Percentiles rank a stretch among this genome's conserved stretches.
phyloP scores from a whole-genome alignment of 2,113 vertebrate species.

The Eulemur macaco region DNA sequence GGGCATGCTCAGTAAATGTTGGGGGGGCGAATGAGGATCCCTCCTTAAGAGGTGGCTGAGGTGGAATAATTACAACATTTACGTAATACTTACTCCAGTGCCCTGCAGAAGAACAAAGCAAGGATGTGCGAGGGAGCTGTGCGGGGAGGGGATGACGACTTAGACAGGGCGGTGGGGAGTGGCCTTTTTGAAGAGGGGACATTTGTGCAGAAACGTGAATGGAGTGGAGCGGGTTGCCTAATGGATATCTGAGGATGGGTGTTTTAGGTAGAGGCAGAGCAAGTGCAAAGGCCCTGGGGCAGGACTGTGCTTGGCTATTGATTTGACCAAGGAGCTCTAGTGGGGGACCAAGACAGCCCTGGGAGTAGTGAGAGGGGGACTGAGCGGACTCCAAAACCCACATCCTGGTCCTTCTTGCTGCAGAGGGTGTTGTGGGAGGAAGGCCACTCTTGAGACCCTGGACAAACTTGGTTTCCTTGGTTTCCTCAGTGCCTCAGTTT shows the following conservation, averaged over 20 bases:
- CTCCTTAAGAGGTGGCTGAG: background rate
- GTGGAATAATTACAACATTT: too few relatives aligned
- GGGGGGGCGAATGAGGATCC: background rate
- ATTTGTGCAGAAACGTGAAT: background rate
- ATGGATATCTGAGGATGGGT: background rate
- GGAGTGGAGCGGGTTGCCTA: background rate
- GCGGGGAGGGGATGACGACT: background rate
- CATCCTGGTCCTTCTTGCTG: background rate
- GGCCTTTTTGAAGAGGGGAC: background rate
- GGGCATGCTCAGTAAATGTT: background rate
- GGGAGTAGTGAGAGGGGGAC: background rate
- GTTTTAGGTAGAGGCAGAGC: background rate
- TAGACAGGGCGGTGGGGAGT: background rate
- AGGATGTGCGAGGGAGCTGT: background rate
- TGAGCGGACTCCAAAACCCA: background rate
- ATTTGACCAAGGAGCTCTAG: background rate
- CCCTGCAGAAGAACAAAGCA: background rate
- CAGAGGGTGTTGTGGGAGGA: background rate
- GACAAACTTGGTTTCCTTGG: background rate
- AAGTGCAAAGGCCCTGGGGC: background rate
- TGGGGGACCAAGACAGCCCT: background rate
- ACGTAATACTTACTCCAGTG: background rate
- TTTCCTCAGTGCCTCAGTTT: background rate
- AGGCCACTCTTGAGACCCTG: background rate
- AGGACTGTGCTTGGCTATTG: background rate